Evolutionary conservation across 2,113 vertebrate species (phyloP).

Genomic region (Nannobrachium achirus): DNA sequence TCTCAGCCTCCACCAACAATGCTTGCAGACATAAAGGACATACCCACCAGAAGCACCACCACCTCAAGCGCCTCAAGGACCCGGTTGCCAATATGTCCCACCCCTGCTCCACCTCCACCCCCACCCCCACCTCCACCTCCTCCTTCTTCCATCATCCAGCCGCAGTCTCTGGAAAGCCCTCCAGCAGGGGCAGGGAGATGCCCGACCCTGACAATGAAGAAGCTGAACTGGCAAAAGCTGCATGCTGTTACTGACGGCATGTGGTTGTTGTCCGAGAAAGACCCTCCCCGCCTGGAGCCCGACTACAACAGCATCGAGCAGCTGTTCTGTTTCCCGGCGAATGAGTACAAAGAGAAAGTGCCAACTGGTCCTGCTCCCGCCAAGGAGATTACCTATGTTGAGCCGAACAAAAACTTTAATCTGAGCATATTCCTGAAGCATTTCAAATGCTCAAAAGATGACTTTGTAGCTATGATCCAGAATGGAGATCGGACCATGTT

Average conservation of each 20-base stretch:
- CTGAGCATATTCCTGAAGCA: constrained; percentile 99
- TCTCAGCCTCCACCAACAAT: too few species aligned
- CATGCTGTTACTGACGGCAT: constrained; percentile 86
- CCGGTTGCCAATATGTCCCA: constrained; percentile 27
- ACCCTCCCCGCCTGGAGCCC: constrained; percentile 74
- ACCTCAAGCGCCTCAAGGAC: constrained; percentile 8
- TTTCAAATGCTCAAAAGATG: constrained; percentile 91
- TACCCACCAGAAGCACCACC: background rate
- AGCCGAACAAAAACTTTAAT: constrained; percentile 95
- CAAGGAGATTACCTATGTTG: constrained; percentile 96
- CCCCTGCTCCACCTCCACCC: constrained; percentile 18
- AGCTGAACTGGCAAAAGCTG: constrained; percentile 98
- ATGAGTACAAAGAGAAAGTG: constrained; percentile 85
- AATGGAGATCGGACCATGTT: constrained; percentile 88
- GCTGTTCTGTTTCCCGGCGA: constrained; percentile 91
- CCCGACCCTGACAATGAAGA: constrained; percentile 93
- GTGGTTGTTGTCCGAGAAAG: constrained; percentile 85
- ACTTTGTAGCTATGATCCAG: constrained; percentile 87
- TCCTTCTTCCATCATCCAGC: constrained; percentile 74
- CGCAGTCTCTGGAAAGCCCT: constrained; percentile 69
- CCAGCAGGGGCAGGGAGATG: constrained; percentile 70
- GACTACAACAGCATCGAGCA: constrained; percentile 94
- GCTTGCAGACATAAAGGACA: constrained; percentile 20
- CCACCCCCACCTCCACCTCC: constrained; percentile 21
- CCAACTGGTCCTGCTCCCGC: constrained; percentile 63